Percentiles rank a stretch among this genome's conserved stretches.
Evolutionary conservation across 2,113 vertebrate genomes (phyloP).

Genomic region (Ophthalmolycus amberensis): DNA sequence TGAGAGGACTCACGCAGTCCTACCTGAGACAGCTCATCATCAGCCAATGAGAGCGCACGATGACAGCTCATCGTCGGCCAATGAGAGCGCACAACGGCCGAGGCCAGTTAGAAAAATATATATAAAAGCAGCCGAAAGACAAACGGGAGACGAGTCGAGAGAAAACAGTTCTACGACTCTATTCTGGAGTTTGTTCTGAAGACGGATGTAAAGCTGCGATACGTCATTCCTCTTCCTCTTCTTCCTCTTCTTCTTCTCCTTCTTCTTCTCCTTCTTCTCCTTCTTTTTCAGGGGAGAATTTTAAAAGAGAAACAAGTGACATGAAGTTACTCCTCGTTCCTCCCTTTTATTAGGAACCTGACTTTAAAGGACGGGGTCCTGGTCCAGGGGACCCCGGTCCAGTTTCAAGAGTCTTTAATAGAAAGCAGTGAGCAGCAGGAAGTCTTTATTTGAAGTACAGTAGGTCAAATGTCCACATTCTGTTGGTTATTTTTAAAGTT

Average conservation of each 20-base stretch:
- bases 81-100: too few species aligned
- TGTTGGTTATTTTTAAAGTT: background rate
- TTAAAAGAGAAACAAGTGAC: background rate
- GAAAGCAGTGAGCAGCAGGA: too few species aligned
- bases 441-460: too few species aligned
- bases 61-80: too few species aligned
- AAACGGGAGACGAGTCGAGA: background rate
- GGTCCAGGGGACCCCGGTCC: too few species aligned
- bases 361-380: too few species aligned
- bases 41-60: slow-evolving; percentile 62
- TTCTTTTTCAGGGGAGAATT: background rate
- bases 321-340: background rate
- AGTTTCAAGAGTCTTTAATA: too few species aligned
- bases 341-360: too few species aligned
- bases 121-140: background rate
- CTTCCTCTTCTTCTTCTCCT: background rate
- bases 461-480: too few species aligned
- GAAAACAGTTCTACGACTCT: too few species aligned
- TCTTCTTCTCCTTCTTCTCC: slow-evolving; percentile 1
- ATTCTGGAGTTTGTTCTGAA: background rate
- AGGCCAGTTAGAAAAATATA: too few species aligned
- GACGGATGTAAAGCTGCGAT: background rate
- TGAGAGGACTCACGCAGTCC: slow-evolving; percentile 91
- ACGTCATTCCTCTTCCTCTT: slow-evolving; percentile 23
- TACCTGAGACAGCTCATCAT: slow-evolving; percentile 90